Evolutionary conservation across 2,797 vertebrate species (phyloP).

Genomic region (Lepilemur septentrionalis): DNA sequence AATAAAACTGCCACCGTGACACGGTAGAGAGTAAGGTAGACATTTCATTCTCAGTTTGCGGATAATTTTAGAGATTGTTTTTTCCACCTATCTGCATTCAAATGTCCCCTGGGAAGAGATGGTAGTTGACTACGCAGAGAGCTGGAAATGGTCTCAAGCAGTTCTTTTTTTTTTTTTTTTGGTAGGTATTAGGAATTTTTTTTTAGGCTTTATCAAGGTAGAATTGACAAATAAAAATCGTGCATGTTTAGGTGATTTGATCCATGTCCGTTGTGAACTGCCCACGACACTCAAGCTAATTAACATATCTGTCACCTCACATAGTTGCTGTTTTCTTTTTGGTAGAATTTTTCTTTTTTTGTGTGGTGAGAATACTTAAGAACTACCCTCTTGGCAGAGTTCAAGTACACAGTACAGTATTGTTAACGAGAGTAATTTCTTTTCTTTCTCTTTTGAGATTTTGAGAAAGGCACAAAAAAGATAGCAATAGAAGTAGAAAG

Average conservation of each 20-base stretch:
- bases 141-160: no score
- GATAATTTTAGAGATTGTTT: neutral
- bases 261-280: fast-evolving
- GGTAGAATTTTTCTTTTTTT: neutral
- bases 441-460: no score
- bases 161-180: neutral
- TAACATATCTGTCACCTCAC: neutral
- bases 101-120: neutral
- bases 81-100: neutral
- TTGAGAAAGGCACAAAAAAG: neutral
- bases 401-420: neutral
- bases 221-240: neutral
- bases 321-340: neutral
- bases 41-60: neutral
- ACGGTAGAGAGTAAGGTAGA: neutral
- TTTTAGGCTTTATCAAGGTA: neutral
- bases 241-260: no score
- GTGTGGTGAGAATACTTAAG: neutral
- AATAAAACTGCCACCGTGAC: neutral
- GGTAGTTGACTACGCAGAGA: fast-evolving
- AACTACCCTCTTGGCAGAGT: neutral
- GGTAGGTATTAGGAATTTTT: no score
- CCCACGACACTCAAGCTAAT: fast-evolving
- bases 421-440: neutral
- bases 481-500: neutral